Evolutionary conservation across 35 echinoderm and acorn worm genomes (phyloP).

Genomic region (Hemicentrotus pulcherrimus): DNA sequence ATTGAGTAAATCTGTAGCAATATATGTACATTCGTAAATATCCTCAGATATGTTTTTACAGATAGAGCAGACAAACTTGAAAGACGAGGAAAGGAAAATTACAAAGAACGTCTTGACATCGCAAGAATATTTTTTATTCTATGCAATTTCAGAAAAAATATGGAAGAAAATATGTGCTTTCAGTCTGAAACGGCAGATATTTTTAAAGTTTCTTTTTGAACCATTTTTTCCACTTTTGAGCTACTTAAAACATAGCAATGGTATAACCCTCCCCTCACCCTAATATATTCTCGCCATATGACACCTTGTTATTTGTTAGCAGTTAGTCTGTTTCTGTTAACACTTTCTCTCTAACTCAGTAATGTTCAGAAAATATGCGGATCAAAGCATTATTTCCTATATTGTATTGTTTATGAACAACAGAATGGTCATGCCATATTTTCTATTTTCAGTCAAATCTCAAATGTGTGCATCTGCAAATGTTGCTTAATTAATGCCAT

Average conservation of each 20-base stretch:
- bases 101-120: background rate
- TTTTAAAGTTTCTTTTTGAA: background rate
- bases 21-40: background rate
- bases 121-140: conserved; percentile 20
- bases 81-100: background rate
- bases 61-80: background rate
- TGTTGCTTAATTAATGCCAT: background rate
- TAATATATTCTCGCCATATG: background rate
- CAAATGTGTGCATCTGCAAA: background rate
- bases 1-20: background rate
- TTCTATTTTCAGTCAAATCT: background rate
- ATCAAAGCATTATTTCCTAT: background rate
- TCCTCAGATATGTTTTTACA: too few species aligned
- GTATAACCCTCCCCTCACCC: background rate
- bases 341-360: background rate
- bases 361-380: background rate
- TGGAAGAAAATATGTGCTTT: conserved; percentile 31
- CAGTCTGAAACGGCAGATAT: conserved; percentile 26
- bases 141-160: conserved; percentile 13
- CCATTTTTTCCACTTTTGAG: background rate
- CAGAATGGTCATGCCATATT: background rate
- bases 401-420: too few species aligned
- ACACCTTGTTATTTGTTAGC: background rate
- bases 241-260: background rate
- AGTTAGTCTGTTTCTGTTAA: background rate